Evolutionary conservation across 1,140 invertebrate genomes (phyloP).

Genomic region (Eumaeus atala): DNA sequence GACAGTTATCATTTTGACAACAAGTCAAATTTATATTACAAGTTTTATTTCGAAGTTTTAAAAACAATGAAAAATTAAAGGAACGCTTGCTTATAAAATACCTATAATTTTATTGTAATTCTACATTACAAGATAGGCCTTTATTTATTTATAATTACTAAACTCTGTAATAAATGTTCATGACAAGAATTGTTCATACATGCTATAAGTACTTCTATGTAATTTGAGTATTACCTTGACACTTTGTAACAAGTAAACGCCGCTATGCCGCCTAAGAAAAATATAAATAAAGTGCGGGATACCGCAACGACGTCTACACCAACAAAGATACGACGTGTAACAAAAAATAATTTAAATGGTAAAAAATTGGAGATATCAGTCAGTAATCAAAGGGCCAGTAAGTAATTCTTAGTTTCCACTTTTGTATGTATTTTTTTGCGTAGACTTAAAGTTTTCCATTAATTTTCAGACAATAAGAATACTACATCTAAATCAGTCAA

Average conservation of each 20-base stretch:
- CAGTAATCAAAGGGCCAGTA: not conserved
- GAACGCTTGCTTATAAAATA: no score
- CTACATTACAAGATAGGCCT: no score
- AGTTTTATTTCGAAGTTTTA: no score
- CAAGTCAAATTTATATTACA: no score
- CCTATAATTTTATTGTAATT: no score
- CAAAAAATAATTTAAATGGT: not conserved
- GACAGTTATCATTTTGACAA: no score
- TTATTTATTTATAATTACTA: no score
- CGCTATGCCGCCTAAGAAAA: slow-evolving; percentile 12
- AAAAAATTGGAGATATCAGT: not conserved
- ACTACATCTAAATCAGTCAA: not conserved
- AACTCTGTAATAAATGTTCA: no score
- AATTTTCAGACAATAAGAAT: not conserved
- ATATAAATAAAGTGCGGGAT: not conserved
- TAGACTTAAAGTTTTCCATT: not conserved
- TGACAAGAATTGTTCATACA: no score
- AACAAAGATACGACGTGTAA: not conserved
- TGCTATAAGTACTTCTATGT: no score
- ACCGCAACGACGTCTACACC: not conserved
- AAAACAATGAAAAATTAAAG: no score
- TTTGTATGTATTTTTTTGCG: not conserved
- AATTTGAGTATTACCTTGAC: not conserved
- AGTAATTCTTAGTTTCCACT: not conserved
- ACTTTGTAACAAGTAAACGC: not conserved